Base-by-base conservation (phyloP, 2,797 vertebrate genomes). In the Pseudomugil tenellus region DNA sequence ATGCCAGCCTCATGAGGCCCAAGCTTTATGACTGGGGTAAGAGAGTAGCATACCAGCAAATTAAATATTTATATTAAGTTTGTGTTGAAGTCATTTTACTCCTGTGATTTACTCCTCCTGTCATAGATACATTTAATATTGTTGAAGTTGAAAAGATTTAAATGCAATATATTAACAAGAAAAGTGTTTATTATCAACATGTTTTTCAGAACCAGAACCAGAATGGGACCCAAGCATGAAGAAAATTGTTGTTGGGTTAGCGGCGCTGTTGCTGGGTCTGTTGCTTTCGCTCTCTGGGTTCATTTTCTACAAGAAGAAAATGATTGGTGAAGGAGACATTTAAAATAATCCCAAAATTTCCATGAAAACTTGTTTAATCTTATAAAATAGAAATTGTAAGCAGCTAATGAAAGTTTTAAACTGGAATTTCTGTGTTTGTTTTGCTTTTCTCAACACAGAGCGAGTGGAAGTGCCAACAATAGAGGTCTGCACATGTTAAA, bases 1-100 rank as follows among this genome's bases (percentile, higher is more conserved):
- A 95, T 0, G n/a, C 39, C 74, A 75, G 1, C 43, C 77, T 86
- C 19, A 13, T 4, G 9, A 0, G 66, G 37, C 91, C 86, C 2
- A 58, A 71, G 49, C 11, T 59, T 1, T 71, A 80, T 39, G 37
- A 89, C 48, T 94, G 92, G 94, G 91, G 94, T 95, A 72, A 61
- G 80, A 35, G 14, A 56, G 5, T 54, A 31, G n/a, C n/a, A n/a
- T n/a, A n/a, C n/a, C n/a, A n/a, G n/a, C n/a, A n/a, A n/a, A n/a
- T n/a, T n/a, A 8, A 35, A 35, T 35, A 35, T 35, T 12, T n/a
- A 2, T 12, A 35, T 35, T 12, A 13, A 35, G 34, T 35, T 35
- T 11, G 11, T 35, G 34, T 35, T 35, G 34, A 35, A 35, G 13
- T 35, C 0, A 35, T 35, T 12, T 11, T 13, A 35, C 13, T 35